Base-by-base conservation (phyloP, 2,113 vertebrate genomes). In the Upupa epops region DNA sequence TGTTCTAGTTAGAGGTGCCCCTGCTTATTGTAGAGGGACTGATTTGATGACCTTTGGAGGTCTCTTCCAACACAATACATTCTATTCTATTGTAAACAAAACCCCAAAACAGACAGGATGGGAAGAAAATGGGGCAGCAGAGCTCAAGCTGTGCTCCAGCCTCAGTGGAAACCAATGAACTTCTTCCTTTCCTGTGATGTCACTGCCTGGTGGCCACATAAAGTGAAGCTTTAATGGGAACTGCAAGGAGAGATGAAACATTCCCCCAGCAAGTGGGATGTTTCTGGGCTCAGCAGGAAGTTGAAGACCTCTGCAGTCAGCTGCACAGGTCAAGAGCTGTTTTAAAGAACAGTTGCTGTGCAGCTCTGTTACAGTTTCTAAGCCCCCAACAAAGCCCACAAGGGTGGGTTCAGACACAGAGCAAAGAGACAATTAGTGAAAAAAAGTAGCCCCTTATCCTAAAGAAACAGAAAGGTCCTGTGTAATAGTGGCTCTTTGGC, bases 211-310 rank as follows among this genome's bases (percentile, higher is more conserved):
- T 6, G 15, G 49, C 52, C 28, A 74, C 18, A 59, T 37, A 4
- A 69, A 52, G 28, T 5, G 8, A 71, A 79, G 8, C 5, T 6
- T 7, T 16, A 46, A 13, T 1, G 2, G 26, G 13, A 32, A 36
- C 45, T 13, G 8, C 45, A 54, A 29, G 40, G 20, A 45, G 7
- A 63, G 24, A 25, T 1, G 0, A 12, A 51, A 7, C 0, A 0
- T 7, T 56, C 32, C 8, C 6, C 9, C 24, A 71, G 16, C 37
- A 45, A 65, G 12, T 0, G 19, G 28, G 25, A 25, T 2, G 5
- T 12, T 17, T 16, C 34, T 25, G 24, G 4, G 17, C 24, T 12
- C 28, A 42, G 6, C 25, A 31, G 51, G 26, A 45, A 66, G 29
- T 19, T 4, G 8, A 9, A 63, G 5, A 32, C 10, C 26, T n/a